Percentiles rank a stretch among this genome's conserved stretches.
Evolutionary conservation across 2,113 vertebrate species (phyloP).

Genomic region (Pollimyrus isidori): DNA sequence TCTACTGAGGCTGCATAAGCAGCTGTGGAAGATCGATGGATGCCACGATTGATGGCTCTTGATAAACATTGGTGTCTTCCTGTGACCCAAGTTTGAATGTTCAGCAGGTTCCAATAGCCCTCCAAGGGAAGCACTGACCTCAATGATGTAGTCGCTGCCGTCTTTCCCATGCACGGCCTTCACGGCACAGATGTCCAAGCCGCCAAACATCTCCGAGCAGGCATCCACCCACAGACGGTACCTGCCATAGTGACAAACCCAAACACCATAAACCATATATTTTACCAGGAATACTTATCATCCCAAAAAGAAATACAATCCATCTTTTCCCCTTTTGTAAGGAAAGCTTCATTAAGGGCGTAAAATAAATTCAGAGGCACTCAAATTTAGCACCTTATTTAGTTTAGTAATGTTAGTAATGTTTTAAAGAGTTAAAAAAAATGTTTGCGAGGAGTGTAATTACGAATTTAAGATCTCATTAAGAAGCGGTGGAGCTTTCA

Average conservation of each 20-base stretch:
- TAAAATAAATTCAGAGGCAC: neutral
- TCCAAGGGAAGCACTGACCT: slow-evolving; percentile 59
- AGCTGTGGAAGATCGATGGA: neutral
- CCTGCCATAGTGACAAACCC: slow-evolving; percentile 52
- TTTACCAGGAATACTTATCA: neutral
- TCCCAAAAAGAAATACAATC: neutral
- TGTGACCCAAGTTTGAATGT: neutral
- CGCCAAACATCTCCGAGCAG: slow-evolving; percentile 89
- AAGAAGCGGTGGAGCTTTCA: neutral
- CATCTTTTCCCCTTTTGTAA: neutral
- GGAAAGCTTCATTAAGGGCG: neutral
- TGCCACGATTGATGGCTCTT: neutral
- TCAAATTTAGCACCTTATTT: neutral
- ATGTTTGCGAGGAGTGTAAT: neutral
- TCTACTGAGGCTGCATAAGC: neutral
- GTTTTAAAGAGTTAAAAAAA: neutral
- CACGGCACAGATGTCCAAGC: slow-evolving; percentile 90
- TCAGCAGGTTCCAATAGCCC: neutral
- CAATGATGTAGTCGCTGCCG: slow-evolving; percentile 92
- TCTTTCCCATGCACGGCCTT: slow-evolving; percentile 97
- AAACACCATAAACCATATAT: neutral
- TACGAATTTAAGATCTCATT: neutral
- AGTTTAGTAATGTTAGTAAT: neutral
- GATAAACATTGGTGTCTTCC: neutral
- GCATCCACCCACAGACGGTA: slow-evolving; percentile 90